Evolutionary conservation across 2,113 vertebrate species (phyloP), one percentile per base, ranked within the genome.

Genomic region (Muscicapa adusta): DNA sequence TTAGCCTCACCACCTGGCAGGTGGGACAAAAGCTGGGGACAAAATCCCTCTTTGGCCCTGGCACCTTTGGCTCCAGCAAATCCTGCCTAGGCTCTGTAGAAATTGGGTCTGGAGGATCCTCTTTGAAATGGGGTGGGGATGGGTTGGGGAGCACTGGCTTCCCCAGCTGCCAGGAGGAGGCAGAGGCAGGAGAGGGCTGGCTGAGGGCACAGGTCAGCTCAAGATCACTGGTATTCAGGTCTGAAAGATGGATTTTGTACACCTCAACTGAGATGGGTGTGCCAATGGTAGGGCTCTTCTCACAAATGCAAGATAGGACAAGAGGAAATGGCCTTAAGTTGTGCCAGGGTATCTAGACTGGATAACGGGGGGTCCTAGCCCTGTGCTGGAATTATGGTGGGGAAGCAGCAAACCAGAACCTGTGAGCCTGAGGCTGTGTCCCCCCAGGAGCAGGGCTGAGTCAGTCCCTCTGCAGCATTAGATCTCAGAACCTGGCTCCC

Each of bases 1-100:
- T 4, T 4, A 53, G 38, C 47, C 22, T 40, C 0, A 1, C 28
- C 6, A 1, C 2, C n/a, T n/a, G n/a, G n/a, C 6, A 12, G 18
- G 25, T 13, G 12, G 54, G 43, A 22, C 0, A 13, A 45, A 45
- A 15, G 15, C 66, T 71, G 31, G 34, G 31, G 34, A 18, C 5
- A 9, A 17, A 38, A 33, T 16, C 9, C 23, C 26, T 67, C 31
- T 31, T 28, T 14, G 18, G 14, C 29, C 1, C 3, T 9, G 42
- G 36, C 48, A n/a, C 5, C 6, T 51, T 26, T 62, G 47, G 26
- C 18, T 53, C 54, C 8, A 3, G 56, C 26, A 3, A 6, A 34
- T 9, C 23, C 43, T 73, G 54, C 20, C 29, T 8, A 3, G 36
- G 65, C 26, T 58, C 1, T 0, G 9, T 1, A 23, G 45, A 9